phyloP scores from a whole-genome alignment of 2,113 vertebrate genomes.

The Polypterus bichir region DNA sequence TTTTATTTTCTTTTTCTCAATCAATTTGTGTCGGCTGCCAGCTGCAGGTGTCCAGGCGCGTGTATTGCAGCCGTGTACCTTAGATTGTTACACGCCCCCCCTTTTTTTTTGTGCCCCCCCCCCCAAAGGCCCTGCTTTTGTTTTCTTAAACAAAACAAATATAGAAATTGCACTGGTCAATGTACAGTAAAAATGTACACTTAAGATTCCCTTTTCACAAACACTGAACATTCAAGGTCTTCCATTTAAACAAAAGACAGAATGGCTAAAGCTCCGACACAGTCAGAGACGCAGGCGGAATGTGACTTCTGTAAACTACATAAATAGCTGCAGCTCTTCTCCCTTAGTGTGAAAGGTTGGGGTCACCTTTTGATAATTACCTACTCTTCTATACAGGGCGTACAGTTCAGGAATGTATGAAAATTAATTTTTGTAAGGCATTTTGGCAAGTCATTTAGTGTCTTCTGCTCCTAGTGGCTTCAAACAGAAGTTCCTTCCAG shows the following conservation, averaged over 20 bases:
- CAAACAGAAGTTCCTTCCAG: slow-evolving; percentile 63
- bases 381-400: slow-evolving; percentile 37
- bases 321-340: slow-evolving; percentile 28
- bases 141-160: slow-evolving; percentile 4
- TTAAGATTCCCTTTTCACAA: slow-evolving; percentile 35
- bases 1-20: slow-evolving; percentile 30
- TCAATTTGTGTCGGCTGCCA: slow-evolving; percentile 27
- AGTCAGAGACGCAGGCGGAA: slow-evolving; percentile 19
- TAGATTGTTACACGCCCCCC: slow-evolving; percentile 20
- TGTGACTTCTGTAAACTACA: slow-evolving; percentile 34
- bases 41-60: slow-evolving; percentile 13
- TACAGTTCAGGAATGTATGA: slow-evolving; percentile 42
- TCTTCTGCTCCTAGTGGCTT: slow-evolving; percentile 28
- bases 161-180: slow-evolving; percentile 44
- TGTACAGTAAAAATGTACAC: slow-evolving; percentile 16
- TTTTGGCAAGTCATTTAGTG: slow-evolving; percentile 51
- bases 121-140: neutral
- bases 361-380: slow-evolving; percentile 35
- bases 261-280: neutral
- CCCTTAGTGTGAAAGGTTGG: slow-evolving; percentile 25
- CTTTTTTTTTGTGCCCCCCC: too few species aligned
- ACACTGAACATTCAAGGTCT: neutral
- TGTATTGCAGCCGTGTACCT: slow-evolving; percentile 13
- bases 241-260: slow-evolving; percentile 20
- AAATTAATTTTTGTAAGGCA: slow-evolving; percentile 49